Conservation (phyloP, 2,113 vertebrate species). For the Orcinus orca region DNA sequence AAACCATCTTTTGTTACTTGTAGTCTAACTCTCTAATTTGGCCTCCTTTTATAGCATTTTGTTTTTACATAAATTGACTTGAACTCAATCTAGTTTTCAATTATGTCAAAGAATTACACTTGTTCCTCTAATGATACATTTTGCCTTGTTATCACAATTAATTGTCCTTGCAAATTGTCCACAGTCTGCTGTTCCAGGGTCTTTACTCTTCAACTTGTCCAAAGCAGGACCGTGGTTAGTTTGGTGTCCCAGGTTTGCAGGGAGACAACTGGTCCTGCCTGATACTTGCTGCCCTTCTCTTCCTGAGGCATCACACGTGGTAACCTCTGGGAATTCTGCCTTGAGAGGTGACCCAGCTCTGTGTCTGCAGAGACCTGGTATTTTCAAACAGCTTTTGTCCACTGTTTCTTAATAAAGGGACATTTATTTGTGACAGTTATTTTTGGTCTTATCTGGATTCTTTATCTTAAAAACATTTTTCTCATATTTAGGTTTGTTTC, state of each 20-base stretch:
- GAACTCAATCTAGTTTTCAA: neutral
- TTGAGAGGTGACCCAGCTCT: neutral
- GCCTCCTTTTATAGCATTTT: neutral
- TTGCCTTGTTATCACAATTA: neutral
- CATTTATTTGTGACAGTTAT: too few relatives aligned
- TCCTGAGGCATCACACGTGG: too few relatives aligned
- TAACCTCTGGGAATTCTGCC: too few relatives aligned
- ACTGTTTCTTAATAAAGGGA: neutral
- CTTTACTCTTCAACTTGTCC: neutral
- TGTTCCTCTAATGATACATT: neutral
- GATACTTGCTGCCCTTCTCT: fast-evolving
- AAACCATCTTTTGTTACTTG: neutral
- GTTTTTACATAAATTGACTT: neutral
- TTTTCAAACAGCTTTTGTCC: neutral
- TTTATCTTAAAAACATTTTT: too few relatives aligned
- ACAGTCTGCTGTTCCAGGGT: neutral
- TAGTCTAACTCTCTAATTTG: neutral
- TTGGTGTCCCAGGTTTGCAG: neutral
- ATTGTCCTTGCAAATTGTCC: neutral
- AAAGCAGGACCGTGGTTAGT: neutral
- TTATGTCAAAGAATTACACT: neutral
- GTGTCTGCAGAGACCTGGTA: neutral
- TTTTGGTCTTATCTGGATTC: neutral
- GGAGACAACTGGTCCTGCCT: neutral
- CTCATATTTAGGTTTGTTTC: neutral